Base-by-base conservation (phyloP, 2,888 invertebrate species). In the Mayetiola destructor region DNA sequence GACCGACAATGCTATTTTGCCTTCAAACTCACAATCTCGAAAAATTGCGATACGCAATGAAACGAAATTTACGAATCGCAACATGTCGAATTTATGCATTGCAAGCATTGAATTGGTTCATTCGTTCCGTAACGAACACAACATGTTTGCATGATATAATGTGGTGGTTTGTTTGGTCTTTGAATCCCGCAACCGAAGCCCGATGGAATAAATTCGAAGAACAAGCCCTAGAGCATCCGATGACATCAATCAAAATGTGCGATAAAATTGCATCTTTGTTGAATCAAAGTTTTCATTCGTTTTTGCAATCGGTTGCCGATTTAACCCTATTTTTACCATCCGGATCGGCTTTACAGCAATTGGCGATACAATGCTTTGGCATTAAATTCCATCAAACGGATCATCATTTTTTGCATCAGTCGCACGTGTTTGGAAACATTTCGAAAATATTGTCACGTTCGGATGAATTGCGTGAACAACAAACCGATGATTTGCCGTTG, bases 61-160 rank as follows among this genome's bases (percentile, higher is more conserved):
- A 88, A 61, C 87, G 91, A 59, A 87, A 93, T 1, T 75, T 96
- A 1, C 76, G 86, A 27, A 81, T 85, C 58, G 85, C 86, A 55
- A 84, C 84, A 35, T 81, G 90, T 66, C 73, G 92, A 60, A 87
- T 93, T 64, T 84, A 88, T 71, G 88, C 92, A 1, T 83, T 95
- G 78, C 91, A 93, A 78, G 93, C 94, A 0, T 76, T 96, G 63
- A 95, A 95, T 69, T 99, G 97, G 97, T 73, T 99, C 21, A 73
- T 97, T 52, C 80, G 92, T 56, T 91, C 87, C 56, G 88, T 93
- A 1, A 92, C 93, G 0, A 92, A 92, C 68, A 87, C 92, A 3
- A 84, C 85, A 4, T 88, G 91, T 67, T 78, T 97, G 20, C 95
- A 96, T 65, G 96, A 97, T 73, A 78, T 96, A 10, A 80, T 97